Evolutionary conservation across 2,113 vertebrate species (phyloP).

Genomic region (Dicentrarchus labrax): DNA sequence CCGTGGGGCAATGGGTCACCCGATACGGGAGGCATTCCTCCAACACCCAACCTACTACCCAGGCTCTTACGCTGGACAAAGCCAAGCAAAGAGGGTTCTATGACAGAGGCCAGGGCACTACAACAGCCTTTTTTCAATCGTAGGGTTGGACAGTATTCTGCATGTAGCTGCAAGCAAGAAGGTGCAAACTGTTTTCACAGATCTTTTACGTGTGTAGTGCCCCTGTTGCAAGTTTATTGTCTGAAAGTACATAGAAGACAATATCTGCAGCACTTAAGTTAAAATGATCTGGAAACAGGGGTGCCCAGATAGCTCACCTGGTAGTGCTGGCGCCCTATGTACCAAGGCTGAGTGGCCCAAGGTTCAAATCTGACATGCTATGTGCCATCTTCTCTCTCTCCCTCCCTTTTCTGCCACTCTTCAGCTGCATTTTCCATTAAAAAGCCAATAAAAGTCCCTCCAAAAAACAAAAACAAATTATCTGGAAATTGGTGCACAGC

Average conservation of each 20-base stretch:
- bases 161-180: constrained; percentile 5
- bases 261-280: constrained; percentile 9
- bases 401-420: no score
- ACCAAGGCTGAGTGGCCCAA: no score
- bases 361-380: no score
- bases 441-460: no score
- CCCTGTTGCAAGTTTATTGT: background rate
- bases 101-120: constrained; percentile 54
- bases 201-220: background rate
- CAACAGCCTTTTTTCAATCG: constrained; percentile 13
- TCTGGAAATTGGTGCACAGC: constrained; percentile 37
- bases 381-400: no score
- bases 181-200: background rate
- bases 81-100: constrained; percentile 69
- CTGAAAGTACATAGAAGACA: background rate
- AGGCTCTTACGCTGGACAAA: constrained; percentile 72
- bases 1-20: constrained; percentile 80
- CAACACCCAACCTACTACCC: constrained; percentile 69
- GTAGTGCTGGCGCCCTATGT: no score
- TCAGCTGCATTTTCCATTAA: no score
- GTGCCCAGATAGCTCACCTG: no score
- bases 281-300: constrained; percentile 14
- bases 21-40: constrained; percentile 82
- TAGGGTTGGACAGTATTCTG: background rate
- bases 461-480: background rate